Percentiles rank a stretch among this genome's conserved stretches.
These are phyloP conservation scores for Gonocerus acuteangulatus DNA, from an alignment of 2,888 invertebrate genomes.

Conservation along the genomic window DNA sequence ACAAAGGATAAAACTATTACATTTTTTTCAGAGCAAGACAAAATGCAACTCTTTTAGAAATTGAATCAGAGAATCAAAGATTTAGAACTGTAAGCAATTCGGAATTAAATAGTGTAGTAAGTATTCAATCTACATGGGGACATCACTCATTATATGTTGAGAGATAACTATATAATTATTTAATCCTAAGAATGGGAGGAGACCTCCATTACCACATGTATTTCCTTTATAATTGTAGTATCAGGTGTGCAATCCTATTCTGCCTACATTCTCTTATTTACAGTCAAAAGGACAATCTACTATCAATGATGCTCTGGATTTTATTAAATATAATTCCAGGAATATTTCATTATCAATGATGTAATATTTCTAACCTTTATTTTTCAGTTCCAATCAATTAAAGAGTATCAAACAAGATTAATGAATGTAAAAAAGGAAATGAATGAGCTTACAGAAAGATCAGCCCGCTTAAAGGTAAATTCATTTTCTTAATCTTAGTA, in stretches of 20 bases:
- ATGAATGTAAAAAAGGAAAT: constrained; percentile 32
- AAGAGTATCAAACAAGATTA: constrained; percentile 30
- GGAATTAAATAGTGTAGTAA: constrained; percentile 29
- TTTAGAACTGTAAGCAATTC: constrained; percentile 23
- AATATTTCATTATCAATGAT: too few relatives aligned
- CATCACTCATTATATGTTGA: too few relatives aligned
- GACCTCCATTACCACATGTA: too few relatives aligned
- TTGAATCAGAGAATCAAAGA: constrained; percentile 30
- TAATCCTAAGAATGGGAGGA: too few relatives aligned
- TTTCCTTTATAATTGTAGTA: too few relatives aligned
- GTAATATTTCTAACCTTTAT: not conserved
- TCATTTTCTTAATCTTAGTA: not conserved
- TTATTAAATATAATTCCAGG: too few relatives aligned
- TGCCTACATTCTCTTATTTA: too few relatives aligned
- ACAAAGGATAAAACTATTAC: too few relatives aligned
- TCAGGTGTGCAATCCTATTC: too few relatives aligned
- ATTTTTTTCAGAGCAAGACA: constrained; percentile 29
- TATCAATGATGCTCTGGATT: too few relatives aligned
- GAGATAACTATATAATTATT: not conserved
- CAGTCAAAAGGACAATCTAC: too few relatives aligned
- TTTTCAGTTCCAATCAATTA: constrained; percentile 29
- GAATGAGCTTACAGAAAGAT: constrained; percentile 28
- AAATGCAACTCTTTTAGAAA: constrained; percentile 22
- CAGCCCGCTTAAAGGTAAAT: constrained; percentile 30
- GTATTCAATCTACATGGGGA: not conserved